Evolutionary conservation across 2,113 vertebrate species (phyloP).

Genomic region (Genyomyrus donnyi): DNA sequence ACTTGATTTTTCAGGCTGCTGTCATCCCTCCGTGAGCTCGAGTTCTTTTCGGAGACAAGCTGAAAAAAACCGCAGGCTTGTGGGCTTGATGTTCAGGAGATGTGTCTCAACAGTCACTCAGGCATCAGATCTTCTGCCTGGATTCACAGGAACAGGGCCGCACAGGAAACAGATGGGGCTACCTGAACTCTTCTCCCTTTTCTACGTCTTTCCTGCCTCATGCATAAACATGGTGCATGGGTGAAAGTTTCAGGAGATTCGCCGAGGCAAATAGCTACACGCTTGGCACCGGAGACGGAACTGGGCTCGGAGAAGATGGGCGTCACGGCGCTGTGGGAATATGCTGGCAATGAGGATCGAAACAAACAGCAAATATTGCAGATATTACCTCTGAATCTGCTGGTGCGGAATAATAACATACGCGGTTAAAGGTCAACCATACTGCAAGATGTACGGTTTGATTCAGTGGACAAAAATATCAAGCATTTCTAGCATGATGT

Average conservation of each 20-base stretch:
- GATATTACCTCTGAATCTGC: neutral
- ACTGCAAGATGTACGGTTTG: neutral
- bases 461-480: neutral
- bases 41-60: neutral
- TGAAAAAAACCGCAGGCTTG: neutral
- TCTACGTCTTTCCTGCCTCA: constrained; percentile 21
- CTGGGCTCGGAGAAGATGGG: constrained; percentile 13
- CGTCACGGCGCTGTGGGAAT: neutral
- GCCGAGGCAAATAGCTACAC: constrained; percentile 15
- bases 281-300: constrained; percentile 16
- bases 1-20: neutral
- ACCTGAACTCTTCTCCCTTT: neutral
- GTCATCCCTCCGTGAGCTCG: neutral
- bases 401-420: neutral
- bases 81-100: neutral
- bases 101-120: neutral
- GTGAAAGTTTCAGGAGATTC: constrained; percentile 12
- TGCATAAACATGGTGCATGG: constrained; percentile 38
- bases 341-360: neutral
- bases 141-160: neutral
- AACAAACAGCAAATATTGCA: neutral
- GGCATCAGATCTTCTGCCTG: neutral
- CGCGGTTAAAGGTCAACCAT: neutral
- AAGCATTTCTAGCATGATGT: neutral
- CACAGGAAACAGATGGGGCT: neutral